phyloP scores from a whole-genome alignment of 2,888 invertebrate species.

The Amaurobius ferox region DNA sequence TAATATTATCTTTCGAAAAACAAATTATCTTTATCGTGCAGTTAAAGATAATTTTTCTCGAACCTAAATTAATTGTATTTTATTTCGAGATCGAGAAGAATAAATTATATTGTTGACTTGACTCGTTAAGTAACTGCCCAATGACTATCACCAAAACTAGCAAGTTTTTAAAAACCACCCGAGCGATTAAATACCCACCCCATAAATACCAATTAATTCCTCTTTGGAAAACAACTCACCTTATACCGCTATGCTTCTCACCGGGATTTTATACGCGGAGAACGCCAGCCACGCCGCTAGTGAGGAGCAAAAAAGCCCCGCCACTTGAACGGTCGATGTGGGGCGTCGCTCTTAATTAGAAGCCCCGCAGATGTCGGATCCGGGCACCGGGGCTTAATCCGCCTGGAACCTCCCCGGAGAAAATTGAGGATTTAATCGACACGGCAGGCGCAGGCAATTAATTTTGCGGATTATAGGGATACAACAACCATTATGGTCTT shows the following conservation, averaged over 20 bases:
- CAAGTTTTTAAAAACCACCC: neutral
- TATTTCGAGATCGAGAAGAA: too few species aligned
- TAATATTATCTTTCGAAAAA: too few species aligned
- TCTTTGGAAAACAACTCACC: neutral
- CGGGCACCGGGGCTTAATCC: conserved; percentile 29
- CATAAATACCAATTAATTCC: conserved; percentile 14
- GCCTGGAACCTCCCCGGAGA: conserved; percentile 43
- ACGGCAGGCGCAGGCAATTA: conserved; percentile 69
- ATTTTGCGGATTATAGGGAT: conserved; percentile 72
- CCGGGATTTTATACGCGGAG: neutral
- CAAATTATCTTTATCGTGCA: too few species aligned
- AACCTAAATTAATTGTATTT: too few species aligned
- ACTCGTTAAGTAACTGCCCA: neutral
- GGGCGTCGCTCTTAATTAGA: conserved; percentile 59
- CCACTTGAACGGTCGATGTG: conserved; percentile 41
- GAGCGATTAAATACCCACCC: conserved; percentile 10
- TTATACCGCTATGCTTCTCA: neutral
- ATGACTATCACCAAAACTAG: neutral
- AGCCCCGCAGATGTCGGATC: conserved; percentile 50
- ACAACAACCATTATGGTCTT: conserved; percentile 71
- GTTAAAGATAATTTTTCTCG: too few species aligned
- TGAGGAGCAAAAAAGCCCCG: neutral
- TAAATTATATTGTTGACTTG: neutral
- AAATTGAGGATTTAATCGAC: conserved; percentile 71
- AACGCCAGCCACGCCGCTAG: neutral